Conservation (phyloP, 2,888 invertebrate genomes). For the Tenthredo notha region DNA sequence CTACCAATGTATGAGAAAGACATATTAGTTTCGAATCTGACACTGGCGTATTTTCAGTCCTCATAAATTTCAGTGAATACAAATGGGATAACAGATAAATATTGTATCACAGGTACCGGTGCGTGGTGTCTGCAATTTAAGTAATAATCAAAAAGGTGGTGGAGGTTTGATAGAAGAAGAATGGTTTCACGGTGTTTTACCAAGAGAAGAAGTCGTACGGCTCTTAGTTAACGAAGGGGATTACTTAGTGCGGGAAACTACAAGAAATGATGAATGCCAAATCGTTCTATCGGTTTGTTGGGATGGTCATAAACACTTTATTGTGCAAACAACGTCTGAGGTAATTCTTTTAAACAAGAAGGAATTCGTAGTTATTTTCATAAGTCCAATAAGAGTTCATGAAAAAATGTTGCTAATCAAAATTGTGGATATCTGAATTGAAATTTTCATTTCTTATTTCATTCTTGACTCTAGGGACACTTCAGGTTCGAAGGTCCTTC, state of each 20-base stretch:
- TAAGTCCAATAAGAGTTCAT: not conserved
- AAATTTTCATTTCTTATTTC: not conserved
- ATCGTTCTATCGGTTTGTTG: conserved; percentile 97
- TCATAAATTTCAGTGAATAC: not conserved
- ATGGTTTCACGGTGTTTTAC: conserved; percentile 98
- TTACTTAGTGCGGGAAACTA: conserved; percentile 96
- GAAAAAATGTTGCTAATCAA: conserved; percentile 35
- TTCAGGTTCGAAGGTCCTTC: conserved; percentile 96
- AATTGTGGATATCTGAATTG: not conserved
- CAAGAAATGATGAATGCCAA: conserved; percentile 93
- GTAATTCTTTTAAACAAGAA: conserved; percentile 79
- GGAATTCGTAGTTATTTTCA: not conserved
- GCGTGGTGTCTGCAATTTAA: conserved; percentile 70
- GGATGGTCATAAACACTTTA: conserved; percentile 98
- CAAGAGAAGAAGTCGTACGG: conserved; percentile 96
- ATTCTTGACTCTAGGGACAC: conserved; percentile 84
- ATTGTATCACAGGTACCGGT: conserved; percentile 68
- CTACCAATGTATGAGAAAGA: not conserved
- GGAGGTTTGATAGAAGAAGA: conserved; percentile 93
- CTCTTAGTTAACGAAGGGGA: conserved; percentile 95
- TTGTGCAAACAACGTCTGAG: conserved; percentile 96
- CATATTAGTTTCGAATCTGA: not conserved
- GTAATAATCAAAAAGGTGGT: conserved; percentile 77
- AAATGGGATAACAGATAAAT: not conserved
- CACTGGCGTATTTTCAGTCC: not conserved